phyloP scores from a whole-genome alignment of 2,888 invertebrate species.

The Hypena proboscidalis region DNA sequence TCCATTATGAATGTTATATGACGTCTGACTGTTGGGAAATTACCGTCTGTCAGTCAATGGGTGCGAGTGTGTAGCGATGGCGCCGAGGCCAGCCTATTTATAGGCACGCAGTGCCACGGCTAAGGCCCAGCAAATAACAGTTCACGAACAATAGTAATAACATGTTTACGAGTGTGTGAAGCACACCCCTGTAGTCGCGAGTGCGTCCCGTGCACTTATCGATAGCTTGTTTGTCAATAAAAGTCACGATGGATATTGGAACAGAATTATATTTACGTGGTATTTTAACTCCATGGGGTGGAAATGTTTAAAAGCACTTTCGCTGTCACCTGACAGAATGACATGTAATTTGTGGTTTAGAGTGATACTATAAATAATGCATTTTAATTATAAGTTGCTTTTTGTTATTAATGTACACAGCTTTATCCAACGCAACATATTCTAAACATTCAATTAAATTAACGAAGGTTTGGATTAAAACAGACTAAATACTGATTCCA shows the following conservation, averaged over 20 bases:
- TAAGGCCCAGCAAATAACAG: slow-evolving; percentile 29
- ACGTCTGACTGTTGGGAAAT: slow-evolving; percentile 46
- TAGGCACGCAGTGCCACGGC: slow-evolving; percentile 20
- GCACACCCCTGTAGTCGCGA: slow-evolving; percentile 15
- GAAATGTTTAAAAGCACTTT: background rate
- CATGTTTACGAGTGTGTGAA: slow-evolving; percentile 33
- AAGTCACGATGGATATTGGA: slow-evolving; percentile 6
- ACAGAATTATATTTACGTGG: slow-evolving; percentile 7
- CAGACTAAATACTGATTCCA: too few species aligned
- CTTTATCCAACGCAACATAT: too few species aligned
- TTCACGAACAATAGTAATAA: slow-evolving; percentile 28
- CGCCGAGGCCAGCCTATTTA: slow-evolving; percentile 27
- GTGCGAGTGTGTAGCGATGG: slow-evolving; percentile 37
- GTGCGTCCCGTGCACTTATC: background rate
- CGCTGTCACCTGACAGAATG: background rate
- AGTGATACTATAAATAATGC: too few species aligned
- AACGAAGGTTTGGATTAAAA: too few species aligned
- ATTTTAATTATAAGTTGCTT: too few species aligned
- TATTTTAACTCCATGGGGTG: slow-evolving; percentile 3
- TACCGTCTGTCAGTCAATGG: slow-evolving; percentile 42
- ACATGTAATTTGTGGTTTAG: too few species aligned
- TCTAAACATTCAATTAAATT: too few species aligned
- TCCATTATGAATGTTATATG: slow-evolving; percentile 60
- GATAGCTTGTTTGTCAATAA: slow-evolving; percentile 16
- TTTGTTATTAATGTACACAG: too few species aligned